Conservation (phyloP, 2,113 vertebrate species). For the Phasianus colchicus region DNA sequence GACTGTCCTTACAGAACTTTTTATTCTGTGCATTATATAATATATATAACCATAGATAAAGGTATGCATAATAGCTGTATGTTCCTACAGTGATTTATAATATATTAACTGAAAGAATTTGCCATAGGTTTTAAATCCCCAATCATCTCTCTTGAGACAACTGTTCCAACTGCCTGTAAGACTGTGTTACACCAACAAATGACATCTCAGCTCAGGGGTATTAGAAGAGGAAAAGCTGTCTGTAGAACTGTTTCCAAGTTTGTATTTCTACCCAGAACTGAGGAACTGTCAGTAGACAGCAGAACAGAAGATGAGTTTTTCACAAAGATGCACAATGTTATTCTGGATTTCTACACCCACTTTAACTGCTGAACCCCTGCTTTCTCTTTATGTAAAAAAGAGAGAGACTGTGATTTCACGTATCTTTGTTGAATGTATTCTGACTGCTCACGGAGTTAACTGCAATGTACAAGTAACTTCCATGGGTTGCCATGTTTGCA, state of each 20-base stretch:
- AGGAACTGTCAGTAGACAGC: background rate
- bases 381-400: background rate
- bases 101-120: background rate
- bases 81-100: background rate
- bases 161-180: background rate
- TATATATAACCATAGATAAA: background rate
- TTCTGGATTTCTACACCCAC: accelerated
- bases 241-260: background rate
- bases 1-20: background rate
- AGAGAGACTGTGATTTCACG: background rate
- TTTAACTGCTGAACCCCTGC: background rate
- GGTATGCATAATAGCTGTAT: background rate
- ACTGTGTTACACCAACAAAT: accelerated
- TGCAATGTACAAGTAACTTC: background rate
- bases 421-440: background rate
- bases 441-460: background rate
- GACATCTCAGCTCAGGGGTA: background rate
- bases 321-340: background rate
- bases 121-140: background rate
- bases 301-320: background rate
- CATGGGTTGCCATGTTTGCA: background rate
- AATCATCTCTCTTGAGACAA: background rate
- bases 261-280: background rate
- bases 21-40: background rate
- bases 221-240: background rate